These are phyloP conservation scores for Zootermopsis nevadensis DNA, from an alignment of 2,888 invertebrate species.

Conservation along the genomic window DNA sequence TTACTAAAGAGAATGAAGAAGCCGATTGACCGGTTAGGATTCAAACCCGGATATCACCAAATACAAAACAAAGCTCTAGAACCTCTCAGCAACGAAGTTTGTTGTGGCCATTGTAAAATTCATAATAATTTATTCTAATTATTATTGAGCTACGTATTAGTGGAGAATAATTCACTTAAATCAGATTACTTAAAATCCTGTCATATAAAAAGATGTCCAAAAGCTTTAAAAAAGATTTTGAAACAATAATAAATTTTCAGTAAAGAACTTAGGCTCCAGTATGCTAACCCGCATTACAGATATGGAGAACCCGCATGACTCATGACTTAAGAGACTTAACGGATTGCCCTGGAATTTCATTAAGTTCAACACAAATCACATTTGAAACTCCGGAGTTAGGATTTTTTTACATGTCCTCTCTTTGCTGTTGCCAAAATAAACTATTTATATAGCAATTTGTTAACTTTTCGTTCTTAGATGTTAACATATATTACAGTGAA, in stretches of 20 bases:
- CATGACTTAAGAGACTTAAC: neutral
- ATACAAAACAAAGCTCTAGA: too few relatives aligned
- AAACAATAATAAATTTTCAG: neutral
- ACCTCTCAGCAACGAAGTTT: too few relatives aligned
- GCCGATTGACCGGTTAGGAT: too few relatives aligned
- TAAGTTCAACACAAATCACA: conserved; percentile 44
- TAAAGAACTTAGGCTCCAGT: neutral
- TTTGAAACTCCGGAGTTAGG: conserved; percentile 16
- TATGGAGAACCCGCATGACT: neutral
- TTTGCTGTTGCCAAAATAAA: conserved; percentile 31
- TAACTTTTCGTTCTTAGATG: neutral
- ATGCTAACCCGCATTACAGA: neutral
- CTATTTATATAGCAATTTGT: conserved; percentile 30
- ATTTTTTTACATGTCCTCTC: neutral
- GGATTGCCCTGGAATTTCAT: conserved; percentile 42
- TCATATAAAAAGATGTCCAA: too few relatives aligned
- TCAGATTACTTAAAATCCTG: too few relatives aligned
- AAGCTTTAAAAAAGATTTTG: too few relatives aligned
- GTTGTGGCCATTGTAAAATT: neutral
- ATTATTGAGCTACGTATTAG: too few relatives aligned
- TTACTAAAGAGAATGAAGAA: too few relatives aligned
- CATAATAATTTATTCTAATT: too few relatives aligned
- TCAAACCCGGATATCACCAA: too few relatives aligned
- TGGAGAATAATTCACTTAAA: too few relatives aligned
- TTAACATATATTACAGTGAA: neutral